A percentile compares a stretch with the other conserved stretches of the same genome.
phyloP scores from a whole-genome alignment of 2,888 invertebrate species.

The Orthosia cruda region DNA sequence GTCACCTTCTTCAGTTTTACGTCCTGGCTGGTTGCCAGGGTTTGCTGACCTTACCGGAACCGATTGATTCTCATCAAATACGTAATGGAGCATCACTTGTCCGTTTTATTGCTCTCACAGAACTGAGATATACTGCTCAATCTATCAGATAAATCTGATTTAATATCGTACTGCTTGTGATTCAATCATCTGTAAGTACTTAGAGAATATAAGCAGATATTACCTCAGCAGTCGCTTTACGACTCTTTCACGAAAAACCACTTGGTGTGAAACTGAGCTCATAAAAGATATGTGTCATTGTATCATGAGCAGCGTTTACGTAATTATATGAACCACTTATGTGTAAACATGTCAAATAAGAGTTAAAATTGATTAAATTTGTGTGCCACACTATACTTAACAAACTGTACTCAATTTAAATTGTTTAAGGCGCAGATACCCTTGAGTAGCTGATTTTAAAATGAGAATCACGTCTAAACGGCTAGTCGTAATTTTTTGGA shows the following conservation, averaged over 20 bases:
- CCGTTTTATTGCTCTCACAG: slow-evolving; percentile 15
- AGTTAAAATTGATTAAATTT: not conserved
- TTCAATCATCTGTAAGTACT: not conserved
- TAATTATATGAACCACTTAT: slow-evolving; percentile 18
- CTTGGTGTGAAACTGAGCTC: slow-evolving; percentile 25
- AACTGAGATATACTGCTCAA: not conserved
- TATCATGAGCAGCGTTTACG: slow-evolving; percentile 16
- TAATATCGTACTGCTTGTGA: not conserved
- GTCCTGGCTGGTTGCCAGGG: slow-evolving; percentile 38
- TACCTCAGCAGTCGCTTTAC: slow-evolving; percentile 13
- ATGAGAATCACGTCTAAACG: no score
- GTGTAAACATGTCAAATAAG: not conserved
- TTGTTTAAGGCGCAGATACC: not conserved
- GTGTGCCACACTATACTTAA: not conserved
- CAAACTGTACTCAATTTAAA: not conserved
- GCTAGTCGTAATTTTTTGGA: no score
- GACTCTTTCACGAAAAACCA: slow-evolving; percentile 5
- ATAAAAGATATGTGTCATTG: slow-evolving; percentile 29
- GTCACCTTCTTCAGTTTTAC: slow-evolving; percentile 22
- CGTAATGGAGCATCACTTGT: not conserved
- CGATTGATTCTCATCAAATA: slow-evolving; percentile 41
- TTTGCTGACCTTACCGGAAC: slow-evolving; percentile 28
- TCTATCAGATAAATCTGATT: not conserved
- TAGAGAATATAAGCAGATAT: not conserved
- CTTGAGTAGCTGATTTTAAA: no score